Evolutionary conservation across 1,140 invertebrate genomes (phyloP).

Genomic region (Cotesia vestalis): DNA sequence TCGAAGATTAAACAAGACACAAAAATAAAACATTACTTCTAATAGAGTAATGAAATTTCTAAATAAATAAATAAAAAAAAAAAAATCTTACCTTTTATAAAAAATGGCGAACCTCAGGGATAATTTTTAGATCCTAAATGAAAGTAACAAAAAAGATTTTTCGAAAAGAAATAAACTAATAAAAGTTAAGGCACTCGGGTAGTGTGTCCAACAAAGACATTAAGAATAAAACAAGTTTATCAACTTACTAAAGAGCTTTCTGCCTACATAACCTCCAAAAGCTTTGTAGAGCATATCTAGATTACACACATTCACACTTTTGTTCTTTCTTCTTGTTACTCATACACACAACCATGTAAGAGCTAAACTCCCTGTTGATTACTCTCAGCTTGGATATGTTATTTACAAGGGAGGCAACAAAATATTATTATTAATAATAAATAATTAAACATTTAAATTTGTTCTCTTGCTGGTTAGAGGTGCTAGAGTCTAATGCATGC

Average conservation of each 20-base stretch:
- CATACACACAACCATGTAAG: neutral
- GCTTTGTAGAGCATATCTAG: slow-evolving; percentile 27
- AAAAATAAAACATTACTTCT: too few relatives aligned
- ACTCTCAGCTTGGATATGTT: too few relatives aligned
- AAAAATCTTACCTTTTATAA: too few relatives aligned
- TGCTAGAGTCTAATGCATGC: slow-evolving; percentile 48
- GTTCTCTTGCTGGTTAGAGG: slow-evolving; percentile 16
- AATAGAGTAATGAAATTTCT: too few relatives aligned
- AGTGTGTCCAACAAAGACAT: slow-evolving; percentile 24
- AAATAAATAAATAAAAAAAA: too few relatives aligned
- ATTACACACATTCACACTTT: slow-evolving; percentile 4
- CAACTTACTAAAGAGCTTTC: slow-evolving; percentile 30
- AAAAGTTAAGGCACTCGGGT: slow-evolving; percentile 59
- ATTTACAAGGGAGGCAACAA: neutral
- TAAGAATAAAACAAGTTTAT: slow-evolving; percentile 31
- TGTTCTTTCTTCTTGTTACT: too few relatives aligned
- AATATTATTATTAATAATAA: neutral
- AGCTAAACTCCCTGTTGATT: too few relatives aligned
- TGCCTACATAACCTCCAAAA: slow-evolving; percentile 37
- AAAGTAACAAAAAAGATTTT: neutral
- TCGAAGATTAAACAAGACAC: too few relatives aligned
- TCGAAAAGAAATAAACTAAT: slow-evolving; percentile 25
- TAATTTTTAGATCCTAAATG: slow-evolving; percentile 1
- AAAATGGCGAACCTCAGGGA: neutral
- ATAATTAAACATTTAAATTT: slow-evolving; percentile 1